Percentiles rank a stretch among this genome's conserved stretches.
Conservation (phyloP, 2,113 vertebrate genomes). For the Colinus virginianus region DNA sequence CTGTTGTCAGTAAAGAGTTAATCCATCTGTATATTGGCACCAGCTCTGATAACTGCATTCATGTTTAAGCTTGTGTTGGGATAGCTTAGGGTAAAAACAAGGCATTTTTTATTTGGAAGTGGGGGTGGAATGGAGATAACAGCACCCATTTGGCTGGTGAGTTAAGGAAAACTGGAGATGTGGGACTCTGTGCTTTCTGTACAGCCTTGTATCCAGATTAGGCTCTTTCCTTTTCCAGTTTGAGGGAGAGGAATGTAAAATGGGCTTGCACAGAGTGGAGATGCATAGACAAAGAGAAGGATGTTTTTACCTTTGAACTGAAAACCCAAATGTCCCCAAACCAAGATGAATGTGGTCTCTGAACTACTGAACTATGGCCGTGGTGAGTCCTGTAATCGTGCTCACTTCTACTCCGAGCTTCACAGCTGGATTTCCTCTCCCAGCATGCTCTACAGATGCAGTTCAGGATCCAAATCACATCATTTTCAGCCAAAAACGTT, state of each 20-base stretch:
- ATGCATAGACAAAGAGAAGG: rapidly evolving
- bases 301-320: neutral
- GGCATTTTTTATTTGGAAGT: neutral
- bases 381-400: neutral
- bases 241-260: neutral
- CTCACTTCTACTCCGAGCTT: neutral
- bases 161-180: neutral
- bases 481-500: neutral
- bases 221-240: neutral
- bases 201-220: neutral
- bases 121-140: neutral
- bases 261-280: neutral
- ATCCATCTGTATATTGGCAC: rapidly evolving
- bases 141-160: neutral
- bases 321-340: neutral
- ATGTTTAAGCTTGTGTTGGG: neutral
- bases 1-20: neutral
- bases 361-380: neutral
- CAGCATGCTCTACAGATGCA: neutral
- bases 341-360: neutral
- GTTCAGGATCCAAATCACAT: slow-evolving; percentile 17
- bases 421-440: slow-evolving; percentile 12
- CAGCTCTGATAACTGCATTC: neutral
- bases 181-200: neutral
- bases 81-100: neutral